Evolutionary conservation across 2,888 invertebrate genomes (phyloP), one percentile per base, ranked within the genome.

Genomic region (Epistrophe eligans): DNA sequence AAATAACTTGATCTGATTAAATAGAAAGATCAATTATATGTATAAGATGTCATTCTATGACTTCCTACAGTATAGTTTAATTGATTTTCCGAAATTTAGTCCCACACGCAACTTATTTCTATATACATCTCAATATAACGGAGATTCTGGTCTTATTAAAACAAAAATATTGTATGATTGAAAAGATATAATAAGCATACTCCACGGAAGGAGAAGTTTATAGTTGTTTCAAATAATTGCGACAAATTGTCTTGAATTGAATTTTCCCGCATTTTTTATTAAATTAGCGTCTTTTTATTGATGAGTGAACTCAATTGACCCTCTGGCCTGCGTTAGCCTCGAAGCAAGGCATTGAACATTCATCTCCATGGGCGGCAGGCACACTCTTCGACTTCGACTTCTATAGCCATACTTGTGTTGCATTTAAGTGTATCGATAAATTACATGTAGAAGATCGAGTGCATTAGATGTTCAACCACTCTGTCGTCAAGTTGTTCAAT

Each of bases 261-360:
- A 85, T 77, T 77, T 81, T 57, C 77, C 70, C 70, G 48, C 58
- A 55, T 64, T 73, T 85, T 70, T 85, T 57, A 85, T 85, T 85
- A 81, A 85, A 85, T 85, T 85, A 85, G 70, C 28, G 58, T 77
- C 70, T 79, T 74, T 77, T 85, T 74, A 82, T 77, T 77, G 85
- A 82, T 77, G 82, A 71, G 62, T 62, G 81, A 60, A 82, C 64
- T 74, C 55, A 85, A 85, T 85, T 85, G 85, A 85, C 81, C 85
- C 57, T 58, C 77, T 77, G 85, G 71, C 85, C 85, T 82, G 71
- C 28, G 74, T 70, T 82, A 70, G 77, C 77, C 85, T 60, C 77
- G 48, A 50, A 70, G 70, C 13, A 71, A 67, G 50, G 57, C 77
- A 74, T 52, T 71, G 71, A 79, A 71, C 58, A 84, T 60, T 55